Conservation (phyloP, 2,113 vertebrate genomes). For the Empidonax traillii region DNA sequence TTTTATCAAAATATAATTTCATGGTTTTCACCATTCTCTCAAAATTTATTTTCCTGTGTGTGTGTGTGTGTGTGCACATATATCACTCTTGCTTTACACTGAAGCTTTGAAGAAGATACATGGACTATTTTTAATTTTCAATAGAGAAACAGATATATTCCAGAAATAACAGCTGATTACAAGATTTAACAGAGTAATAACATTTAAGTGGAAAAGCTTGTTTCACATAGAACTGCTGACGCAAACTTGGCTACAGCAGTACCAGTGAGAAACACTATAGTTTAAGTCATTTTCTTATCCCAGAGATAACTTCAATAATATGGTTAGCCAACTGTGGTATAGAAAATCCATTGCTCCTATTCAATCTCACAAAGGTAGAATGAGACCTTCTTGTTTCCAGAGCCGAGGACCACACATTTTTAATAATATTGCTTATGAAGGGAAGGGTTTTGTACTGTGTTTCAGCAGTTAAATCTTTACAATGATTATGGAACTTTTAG, state of each 20-base stretch:
- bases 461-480: neutral
- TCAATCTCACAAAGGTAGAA: neutral
- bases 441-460: neutral
- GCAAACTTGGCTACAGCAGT: neutral
- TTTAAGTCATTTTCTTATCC: neutral
- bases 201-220: neutral
- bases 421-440: neutral
- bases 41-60: neutral
- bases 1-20: neutral
- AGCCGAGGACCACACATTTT: neutral
- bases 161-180: neutral
- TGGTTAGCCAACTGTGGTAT: rapidly evolving
- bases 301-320: neutral
- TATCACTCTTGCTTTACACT: neutral
- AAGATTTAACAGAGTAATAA: neutral
- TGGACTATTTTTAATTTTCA: neutral
- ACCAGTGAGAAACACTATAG: neutral
- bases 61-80: neutral
- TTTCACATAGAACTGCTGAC: neutral
- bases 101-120: neutral
- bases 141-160: neutral
- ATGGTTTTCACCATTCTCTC: neutral
- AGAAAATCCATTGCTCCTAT: neutral
- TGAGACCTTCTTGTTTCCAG: neutral
- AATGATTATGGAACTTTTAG: neutral